Base-by-base conservation (phyloP, 2,113 vertebrate genomes). In the Falco punctatus region DNA sequence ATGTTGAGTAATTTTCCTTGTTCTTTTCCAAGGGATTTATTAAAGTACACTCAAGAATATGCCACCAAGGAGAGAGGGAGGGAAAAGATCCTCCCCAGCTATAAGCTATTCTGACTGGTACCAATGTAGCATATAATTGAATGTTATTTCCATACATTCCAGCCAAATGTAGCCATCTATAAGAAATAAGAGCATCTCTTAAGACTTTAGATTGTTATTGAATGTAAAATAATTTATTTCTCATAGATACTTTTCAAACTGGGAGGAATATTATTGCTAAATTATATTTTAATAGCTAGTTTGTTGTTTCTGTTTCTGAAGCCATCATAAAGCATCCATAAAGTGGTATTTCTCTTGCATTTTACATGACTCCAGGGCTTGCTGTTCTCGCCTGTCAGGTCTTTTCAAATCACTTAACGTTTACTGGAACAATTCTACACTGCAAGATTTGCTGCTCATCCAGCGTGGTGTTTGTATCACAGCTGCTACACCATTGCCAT, bases 361-460 rank as follows among this genome's bases (percentile, higher is more conserved):
- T 99, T 99, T 99, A 98, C 99, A 99, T 99, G 99, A 99, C 99
- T 98, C 98, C 98, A 80, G 98, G 99, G 98, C 98, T 98, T 98
- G 96, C 98, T 98, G 98, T 98, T 98, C 97, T 99, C 97, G 98
- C 99, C 98, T 99, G 99, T 99, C 99, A 99, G 98, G 98, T 99
- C 98, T 80, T 92, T 98, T 99, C 98, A 98, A 98, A 98, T 99
- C 99, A 99, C 65, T 97, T 97, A 93, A 97, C 96, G 98, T 97
- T 98, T 98, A 98, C 97, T 98, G 98, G 98, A 98, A 98, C 98
- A 97, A 97, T 97, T 98, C 98, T 97, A 94, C 96, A 96, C 98
- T 97, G 97, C 98, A 98, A 81, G 97, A 98, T 98, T 98, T 97
- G 97, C 97, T 97, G 96, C 97, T 97, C 98, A 98, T 98, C 98